These are phyloP conservation scores for Mustela lutreola DNA, from an alignment of 2,113 vertebrate species.

Conservation along the genomic window DNA sequence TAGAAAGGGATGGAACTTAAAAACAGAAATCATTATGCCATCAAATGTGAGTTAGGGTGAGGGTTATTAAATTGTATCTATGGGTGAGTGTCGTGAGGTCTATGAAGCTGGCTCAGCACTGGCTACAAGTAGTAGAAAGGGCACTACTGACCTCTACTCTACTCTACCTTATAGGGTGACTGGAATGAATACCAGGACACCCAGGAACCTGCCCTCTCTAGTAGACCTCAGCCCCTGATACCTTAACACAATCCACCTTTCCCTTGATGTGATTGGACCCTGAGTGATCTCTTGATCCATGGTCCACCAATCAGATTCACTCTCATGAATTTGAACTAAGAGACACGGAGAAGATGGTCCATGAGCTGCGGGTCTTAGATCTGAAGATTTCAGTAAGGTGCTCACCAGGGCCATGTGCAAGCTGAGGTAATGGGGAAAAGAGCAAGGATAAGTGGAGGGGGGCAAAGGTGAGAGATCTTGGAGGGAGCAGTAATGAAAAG, in stretches of 20 bases:
- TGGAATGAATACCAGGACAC: neutral
- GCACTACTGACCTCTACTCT: neutral
- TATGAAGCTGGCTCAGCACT: neutral
- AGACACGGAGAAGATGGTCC: neutral
- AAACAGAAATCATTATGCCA: neutral
- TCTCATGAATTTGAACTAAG: slow-evolving; percentile 2
- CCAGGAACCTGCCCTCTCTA: neutral
- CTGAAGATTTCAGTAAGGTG: neutral
- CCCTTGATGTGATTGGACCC: neutral
- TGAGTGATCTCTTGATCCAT: neutral
- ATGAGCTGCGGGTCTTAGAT: neutral
- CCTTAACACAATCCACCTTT: neutral
- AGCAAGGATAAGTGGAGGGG: neutral
- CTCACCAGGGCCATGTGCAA: neutral
- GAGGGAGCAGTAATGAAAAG: neutral
- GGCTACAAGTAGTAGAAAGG: neutral
- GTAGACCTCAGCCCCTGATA: neutral
- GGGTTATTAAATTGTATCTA: neutral
- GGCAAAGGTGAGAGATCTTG: neutral
- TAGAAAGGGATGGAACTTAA: slow-evolving; percentile 21
- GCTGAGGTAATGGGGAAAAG: neutral
- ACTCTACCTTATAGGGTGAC: neutral
- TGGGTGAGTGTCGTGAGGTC: neutral
- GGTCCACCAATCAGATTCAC: neutral
- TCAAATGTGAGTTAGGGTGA: neutral